Evolutionary conservation across 2,113 vertebrate species (phyloP).

Genomic region (Zapornia atra): DNA sequence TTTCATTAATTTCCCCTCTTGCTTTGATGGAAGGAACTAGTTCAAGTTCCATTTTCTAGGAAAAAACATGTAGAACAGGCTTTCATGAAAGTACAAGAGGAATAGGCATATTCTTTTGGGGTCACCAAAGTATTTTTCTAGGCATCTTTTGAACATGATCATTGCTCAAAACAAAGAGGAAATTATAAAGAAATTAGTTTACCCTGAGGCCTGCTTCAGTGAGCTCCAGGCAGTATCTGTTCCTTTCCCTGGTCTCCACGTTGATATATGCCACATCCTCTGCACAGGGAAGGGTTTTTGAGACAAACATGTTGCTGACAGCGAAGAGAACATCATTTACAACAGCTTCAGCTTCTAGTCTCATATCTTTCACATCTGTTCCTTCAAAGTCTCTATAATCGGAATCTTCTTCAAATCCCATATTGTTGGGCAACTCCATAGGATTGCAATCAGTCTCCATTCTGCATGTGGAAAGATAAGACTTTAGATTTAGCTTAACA

Average conservation of each 20-base stretch:
- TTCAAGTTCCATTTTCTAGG: background rate
- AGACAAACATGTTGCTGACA: slow-evolving; percentile 92
- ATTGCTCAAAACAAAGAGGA: background rate
- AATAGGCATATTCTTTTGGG: background rate
- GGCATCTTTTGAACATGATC: background rate
- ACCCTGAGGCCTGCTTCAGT: slow-evolving; percentile 94
- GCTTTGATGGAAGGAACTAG: background rate
- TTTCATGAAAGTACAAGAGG: background rate
- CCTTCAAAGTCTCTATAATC: slow-evolving; percentile 79
- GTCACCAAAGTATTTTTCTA: background rate
- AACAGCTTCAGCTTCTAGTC: slow-evolving; percentile 92
- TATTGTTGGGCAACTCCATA: slow-evolving; percentile 78
- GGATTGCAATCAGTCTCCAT: slow-evolving; percentile 90
- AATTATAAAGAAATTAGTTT: slow-evolving; percentile 37
- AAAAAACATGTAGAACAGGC: background rate
- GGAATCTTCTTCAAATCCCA: slow-evolving; percentile 79
- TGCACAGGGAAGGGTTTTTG: slow-evolving; percentile 84
- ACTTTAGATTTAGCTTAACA: background rate
- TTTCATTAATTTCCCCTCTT: background rate
- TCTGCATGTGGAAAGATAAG: slow-evolving; percentile 61
- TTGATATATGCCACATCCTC: slow-evolving; percentile 93
- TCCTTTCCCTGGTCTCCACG: slow-evolving; percentile 90
- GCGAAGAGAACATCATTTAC: slow-evolving; percentile 96
- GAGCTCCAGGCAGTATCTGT: slow-evolving; percentile 92
- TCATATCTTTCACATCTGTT: slow-evolving; percentile 93